Conservation (phyloP, 2,797 vertebrate genomes). For the Steatocranus sp. region DNA sequence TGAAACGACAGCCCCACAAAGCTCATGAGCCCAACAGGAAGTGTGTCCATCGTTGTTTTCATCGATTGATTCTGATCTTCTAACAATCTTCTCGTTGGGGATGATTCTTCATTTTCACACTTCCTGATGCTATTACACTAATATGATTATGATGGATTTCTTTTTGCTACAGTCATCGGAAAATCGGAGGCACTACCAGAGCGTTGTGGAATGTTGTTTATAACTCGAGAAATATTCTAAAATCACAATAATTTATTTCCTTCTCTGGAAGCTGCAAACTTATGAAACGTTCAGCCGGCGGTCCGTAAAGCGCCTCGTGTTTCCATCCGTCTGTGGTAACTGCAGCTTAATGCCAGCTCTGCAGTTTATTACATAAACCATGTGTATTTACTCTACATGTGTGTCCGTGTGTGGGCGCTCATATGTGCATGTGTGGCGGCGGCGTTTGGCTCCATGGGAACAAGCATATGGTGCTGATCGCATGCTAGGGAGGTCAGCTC, state of each 20-base stretch:
- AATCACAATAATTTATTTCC: background rate
- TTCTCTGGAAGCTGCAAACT: background rate
- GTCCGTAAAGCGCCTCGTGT: background rate
- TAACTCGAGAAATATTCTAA: background rate
- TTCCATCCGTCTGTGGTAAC: fast-evolving
- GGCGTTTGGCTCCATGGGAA: constrained; percentile 1
- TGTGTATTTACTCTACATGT: background rate
- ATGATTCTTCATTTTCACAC: background rate
- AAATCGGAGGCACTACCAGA: background rate
- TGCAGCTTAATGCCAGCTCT: background rate
- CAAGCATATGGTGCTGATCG: constrained; percentile 29
- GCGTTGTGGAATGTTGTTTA: background rate
- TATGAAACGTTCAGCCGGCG: background rate
- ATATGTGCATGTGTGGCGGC: background rate
- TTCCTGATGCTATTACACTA: background rate
- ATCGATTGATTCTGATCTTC: fast-evolving
- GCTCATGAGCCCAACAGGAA: background rate
- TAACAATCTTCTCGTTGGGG: background rate
- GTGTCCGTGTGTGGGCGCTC: background rate
- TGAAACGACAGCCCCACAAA: background rate
- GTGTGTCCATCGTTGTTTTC: background rate
- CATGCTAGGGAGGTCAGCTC: background rate
- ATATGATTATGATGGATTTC: background rate
- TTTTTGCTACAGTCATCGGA: background rate
- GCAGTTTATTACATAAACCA: background rate